Evolutionary conservation across 2,888 invertebrate species (phyloP).

Genomic region (Gerris lacustris): DNA sequence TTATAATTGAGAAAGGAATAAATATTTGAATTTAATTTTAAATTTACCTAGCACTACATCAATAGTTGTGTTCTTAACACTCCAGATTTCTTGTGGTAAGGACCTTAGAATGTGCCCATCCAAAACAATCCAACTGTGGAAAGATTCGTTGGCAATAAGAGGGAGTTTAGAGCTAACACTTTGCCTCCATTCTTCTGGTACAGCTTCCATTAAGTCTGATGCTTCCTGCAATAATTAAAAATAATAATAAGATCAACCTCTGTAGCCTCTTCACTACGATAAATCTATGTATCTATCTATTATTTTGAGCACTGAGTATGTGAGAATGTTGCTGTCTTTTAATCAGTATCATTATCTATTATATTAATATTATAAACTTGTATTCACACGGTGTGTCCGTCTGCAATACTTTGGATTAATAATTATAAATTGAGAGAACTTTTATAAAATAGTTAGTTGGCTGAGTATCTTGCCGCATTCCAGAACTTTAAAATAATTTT

Average conservation of each 20-base stretch:
- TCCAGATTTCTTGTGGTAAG: slow-evolving; percentile 40
- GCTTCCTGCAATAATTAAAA: slow-evolving; percentile 33
- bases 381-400: no score
- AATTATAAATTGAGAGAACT: no score
- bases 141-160: slow-evolving; percentile 43
- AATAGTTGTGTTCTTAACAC: slow-evolving; percentile 17
- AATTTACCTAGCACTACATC: slow-evolving; percentile 22
- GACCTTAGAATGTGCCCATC: slow-evolving; percentile 58
- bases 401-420: no score
- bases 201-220: slow-evolving; percentile 50
- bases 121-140: slow-evolving; percentile 62
- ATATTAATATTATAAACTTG: no score
- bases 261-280: not conserved
- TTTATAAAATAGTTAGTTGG: no score
- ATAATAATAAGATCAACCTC: not conserved
- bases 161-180: slow-evolving; percentile 39
- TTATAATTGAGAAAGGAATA: no score
- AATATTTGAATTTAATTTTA: no score
- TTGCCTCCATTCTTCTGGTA: slow-evolving; percentile 58
- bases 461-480: no score
- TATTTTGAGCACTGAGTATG: not conserved
- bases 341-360: no score
- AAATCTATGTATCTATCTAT: not conserved
- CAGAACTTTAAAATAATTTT: no score
- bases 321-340: no score